phyloP scores from a whole-genome alignment of 2,888 invertebrate species.

The Ditylenchus weischeri region DNA sequence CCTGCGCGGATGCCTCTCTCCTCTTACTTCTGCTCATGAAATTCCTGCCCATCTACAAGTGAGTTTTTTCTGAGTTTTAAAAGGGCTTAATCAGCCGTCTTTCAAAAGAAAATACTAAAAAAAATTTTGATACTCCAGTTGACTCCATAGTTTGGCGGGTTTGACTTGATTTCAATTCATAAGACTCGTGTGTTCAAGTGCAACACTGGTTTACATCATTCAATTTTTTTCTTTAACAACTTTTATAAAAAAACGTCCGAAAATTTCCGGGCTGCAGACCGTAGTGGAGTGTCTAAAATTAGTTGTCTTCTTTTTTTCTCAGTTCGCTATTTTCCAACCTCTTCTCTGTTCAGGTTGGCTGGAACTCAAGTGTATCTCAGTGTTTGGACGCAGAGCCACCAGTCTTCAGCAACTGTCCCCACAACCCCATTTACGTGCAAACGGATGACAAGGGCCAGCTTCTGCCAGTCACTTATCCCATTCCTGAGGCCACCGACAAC shows the following conservation, averaged over 20 bases:
- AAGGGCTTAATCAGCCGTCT: not conserved
- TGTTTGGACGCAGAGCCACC: constrained; percentile 83
- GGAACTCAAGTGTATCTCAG: constrained; percentile 57
- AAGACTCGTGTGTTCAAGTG: no score
- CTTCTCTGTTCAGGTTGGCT: constrained; percentile 48
- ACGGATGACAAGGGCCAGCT: constrained; percentile 80
- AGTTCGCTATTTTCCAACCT: no score
- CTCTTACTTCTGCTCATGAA: constrained; percentile 49
- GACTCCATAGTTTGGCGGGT: no score
- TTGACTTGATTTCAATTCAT: no score
- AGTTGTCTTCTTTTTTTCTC: no score
- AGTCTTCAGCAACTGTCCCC: constrained; percentile 91
- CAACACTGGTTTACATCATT: no score
- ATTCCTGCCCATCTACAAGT: constrained; percentile 54
- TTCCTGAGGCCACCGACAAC: constrained; percentile 89
- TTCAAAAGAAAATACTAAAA: not conserved
- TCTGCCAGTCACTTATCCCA: constrained; percentile 83
- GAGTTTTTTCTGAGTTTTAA: not conserved
- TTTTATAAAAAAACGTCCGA: no score
- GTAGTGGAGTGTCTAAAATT: no score
- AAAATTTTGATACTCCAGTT: no score
- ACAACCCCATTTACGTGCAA: constrained; percentile 82
- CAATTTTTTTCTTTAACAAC: no score
- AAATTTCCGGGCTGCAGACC: no score
- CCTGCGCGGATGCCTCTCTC: constrained; percentile 82